Percentiles rank a stretch among this genome's conserved stretches.
These are phyloP conservation scores for Ernsta delagoae DNA, from an alignment of 2,888 invertebrate species.

Conservation along the genomic window DNA sequence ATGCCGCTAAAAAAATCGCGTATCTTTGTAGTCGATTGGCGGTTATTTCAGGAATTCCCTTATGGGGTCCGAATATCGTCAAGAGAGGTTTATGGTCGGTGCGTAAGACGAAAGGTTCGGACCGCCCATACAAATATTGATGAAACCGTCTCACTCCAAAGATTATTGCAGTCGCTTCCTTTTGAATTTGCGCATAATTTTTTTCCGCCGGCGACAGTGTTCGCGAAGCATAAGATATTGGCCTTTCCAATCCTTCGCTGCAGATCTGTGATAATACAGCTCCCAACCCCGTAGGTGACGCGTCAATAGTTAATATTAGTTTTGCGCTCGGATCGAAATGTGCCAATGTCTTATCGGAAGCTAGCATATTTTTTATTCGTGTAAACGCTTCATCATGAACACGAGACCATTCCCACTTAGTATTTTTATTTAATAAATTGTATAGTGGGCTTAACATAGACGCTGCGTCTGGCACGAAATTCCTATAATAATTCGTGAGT, in stretches of 20 bases:
- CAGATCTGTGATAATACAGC: conserved; percentile 43
- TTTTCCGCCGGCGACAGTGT: background rate
- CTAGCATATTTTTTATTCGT: conserved; percentile 33
- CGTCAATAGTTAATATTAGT: conserved; percentile 44
- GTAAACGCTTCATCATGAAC: conserved; percentile 31
- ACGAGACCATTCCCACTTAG: conserved; percentile 29
- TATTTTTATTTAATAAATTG: background rate
- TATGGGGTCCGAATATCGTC: background rate
- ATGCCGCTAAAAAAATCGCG: conserved; percentile 46
- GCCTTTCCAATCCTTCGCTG: conserved; percentile 15
- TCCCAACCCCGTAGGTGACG: conserved; percentile 42
- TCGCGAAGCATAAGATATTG: background rate
- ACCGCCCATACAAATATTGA: background rate
- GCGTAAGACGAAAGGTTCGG: background rate
- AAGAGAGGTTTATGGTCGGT: background rate
- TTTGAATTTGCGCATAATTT: background rate
- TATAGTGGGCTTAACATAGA: background rate
- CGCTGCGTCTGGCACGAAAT: conserved; percentile 1
- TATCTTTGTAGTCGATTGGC: conserved; percentile 44
- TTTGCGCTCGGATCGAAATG: conserved; percentile 33
- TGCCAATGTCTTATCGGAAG: conserved; percentile 26
- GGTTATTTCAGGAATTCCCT: background rate
- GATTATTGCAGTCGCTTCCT: background rate
- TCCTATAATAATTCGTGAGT: background rate
- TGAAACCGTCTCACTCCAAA: background rate